Conservation (phyloP, 2,888 invertebrate species). For the Aquatica leii region DNA sequence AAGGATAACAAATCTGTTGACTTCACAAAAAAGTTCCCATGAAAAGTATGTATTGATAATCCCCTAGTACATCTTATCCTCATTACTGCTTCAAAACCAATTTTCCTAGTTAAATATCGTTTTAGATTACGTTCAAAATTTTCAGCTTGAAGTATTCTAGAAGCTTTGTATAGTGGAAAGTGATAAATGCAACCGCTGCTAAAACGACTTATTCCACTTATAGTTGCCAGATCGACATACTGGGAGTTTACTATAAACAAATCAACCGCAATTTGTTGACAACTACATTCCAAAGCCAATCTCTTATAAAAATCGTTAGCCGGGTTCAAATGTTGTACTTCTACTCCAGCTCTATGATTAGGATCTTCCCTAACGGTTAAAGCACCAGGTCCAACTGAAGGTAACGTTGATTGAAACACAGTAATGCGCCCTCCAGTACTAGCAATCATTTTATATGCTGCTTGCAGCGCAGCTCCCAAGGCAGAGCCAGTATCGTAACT, state of each 20-base stretch:
- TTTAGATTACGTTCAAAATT: slow-evolving; percentile 79
- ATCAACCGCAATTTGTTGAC: slow-evolving; percentile 95
- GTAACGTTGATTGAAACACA: slow-evolving; percentile 91
- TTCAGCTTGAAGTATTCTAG: slow-evolving; percentile 75
- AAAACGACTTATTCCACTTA: slow-evolving; percentile 93
- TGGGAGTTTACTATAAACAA: slow-evolving; percentile 92
- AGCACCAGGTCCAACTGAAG: slow-evolving; percentile 88
- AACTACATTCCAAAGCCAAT: slow-evolving; percentile 94
- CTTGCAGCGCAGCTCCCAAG: slow-evolving; percentile 91
- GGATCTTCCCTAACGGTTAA: slow-evolving; percentile 89
- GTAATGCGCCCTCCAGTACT: slow-evolving; percentile 94
- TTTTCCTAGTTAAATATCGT: slow-evolving; percentile 93
- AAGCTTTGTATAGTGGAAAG: slow-evolving; percentile 84
- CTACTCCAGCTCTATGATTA: slow-evolving; percentile 78
- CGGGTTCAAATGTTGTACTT: slow-evolving; percentile 88
- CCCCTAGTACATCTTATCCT: slow-evolving; percentile 94
- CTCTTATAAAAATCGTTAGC: slow-evolving; percentile 98
- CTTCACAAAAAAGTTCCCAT: slow-evolving; percentile 98
- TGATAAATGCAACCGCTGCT: slow-evolving; percentile 94
- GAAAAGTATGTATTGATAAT: slow-evolving; percentile 95
- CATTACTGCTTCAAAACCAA: slow-evolving; percentile 99
- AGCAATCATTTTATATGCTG: slow-evolving; percentile 90
- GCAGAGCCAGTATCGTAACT: slow-evolving; percentile 81
- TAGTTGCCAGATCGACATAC: slow-evolving; percentile 92
- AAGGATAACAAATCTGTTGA: slow-evolving; percentile 95